Percentiles rank a stretch among this genome's conserved stretches.
These are phyloP conservation scores for Desmophyllum pertusum DNA, from an alignment of 92 coral and sea anemone species.

Conservation along the genomic window DNA sequence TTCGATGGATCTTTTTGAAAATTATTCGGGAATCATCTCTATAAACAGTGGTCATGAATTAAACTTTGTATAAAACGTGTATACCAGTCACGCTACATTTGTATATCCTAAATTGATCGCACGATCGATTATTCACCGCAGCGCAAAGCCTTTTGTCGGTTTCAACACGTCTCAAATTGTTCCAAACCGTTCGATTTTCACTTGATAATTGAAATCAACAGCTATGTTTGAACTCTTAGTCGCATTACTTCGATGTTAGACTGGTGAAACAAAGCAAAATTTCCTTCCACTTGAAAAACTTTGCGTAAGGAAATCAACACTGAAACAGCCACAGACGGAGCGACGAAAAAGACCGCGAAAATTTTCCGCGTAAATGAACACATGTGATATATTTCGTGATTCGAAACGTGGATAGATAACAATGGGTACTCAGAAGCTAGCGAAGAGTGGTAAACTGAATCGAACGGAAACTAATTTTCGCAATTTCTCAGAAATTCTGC, in stretches of 20 bases:
- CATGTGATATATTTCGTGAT: background rate
- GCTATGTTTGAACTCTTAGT: background rate
- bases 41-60: background rate
- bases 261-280: background rate
- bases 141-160: background rate
- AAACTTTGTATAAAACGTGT: background rate
- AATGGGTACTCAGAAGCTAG: background rate
- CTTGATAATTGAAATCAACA: background rate
- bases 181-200: background rate
- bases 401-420: background rate
- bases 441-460: background rate
- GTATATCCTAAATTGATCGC: background rate
- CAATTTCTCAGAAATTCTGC: slow-evolving; percentile 11
- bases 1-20: background rate
- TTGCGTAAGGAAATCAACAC: background rate
- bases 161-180: background rate
- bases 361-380: background rate
- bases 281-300: background rate
- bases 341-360: background rate
- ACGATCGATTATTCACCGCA: background rate
- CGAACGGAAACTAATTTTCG: background rate
- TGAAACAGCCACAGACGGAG: background rate
- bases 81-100: background rate
- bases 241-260: background rate
- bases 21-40: background rate